Evolutionary conservation across 2,888 invertebrate species (phyloP).

Genomic region (Ennomos erosarius): DNA sequence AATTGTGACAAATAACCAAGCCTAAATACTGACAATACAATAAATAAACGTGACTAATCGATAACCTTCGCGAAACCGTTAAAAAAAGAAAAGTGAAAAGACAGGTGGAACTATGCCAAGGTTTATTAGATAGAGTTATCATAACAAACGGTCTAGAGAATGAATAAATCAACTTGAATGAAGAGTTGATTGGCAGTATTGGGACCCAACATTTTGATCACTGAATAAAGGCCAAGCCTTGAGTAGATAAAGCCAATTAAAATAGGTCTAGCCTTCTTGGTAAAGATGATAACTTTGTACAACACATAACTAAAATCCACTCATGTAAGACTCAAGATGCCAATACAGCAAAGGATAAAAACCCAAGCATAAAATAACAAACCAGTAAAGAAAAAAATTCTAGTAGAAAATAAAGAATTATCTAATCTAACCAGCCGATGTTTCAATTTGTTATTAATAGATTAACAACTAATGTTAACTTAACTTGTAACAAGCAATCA

Average conservation of each 20-base stretch:
- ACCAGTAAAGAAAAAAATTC: too few relatives aligned
- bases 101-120: conserved; percentile 48
- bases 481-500: not conserved
- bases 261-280: not conserved
- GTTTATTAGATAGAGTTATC: conserved; percentile 46
- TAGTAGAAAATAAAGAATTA: too few relatives aligned
- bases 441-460: too few relatives aligned
- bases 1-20: conserved; percentile 17
- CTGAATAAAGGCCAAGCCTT: conserved; percentile 9
- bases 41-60: conserved; percentile 28
- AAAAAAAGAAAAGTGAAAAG: conserved; percentile 31
- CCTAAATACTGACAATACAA: conserved; percentile 15
- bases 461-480: not conserved
- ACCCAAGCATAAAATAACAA: too few relatives aligned
- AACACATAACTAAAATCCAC: not conserved
- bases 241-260: not conserved
- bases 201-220: conserved; percentile 22
- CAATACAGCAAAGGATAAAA: too few relatives aligned
- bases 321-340: too few relatives aligned
- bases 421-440: too few relatives aligned
- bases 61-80: conserved; percentile 26
- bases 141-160: conserved; percentile 34
- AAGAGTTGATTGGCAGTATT: conserved; percentile 13
- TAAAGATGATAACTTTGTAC: not conserved
- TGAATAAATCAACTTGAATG: conserved; percentile 4